Evolutionary conservation across 2,113 vertebrate genomes (phyloP), one percentile per base, ranked within the genome.

Genomic region (Limanda limanda): DNA sequence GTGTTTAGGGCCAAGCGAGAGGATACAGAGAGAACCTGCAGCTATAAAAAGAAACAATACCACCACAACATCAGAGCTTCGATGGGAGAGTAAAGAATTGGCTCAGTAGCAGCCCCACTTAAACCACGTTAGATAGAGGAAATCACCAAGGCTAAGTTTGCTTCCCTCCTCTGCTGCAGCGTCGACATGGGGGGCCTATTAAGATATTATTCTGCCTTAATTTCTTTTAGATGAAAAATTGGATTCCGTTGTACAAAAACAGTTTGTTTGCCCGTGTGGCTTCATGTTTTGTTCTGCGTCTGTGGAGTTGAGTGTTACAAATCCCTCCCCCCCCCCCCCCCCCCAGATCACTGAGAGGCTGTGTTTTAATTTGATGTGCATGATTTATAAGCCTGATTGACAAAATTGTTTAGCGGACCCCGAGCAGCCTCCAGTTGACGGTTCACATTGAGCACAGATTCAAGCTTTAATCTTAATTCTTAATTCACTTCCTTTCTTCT

Each of bases 281-380:
- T 81, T 42, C n/a, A 25, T 84, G 72, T 82, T 80, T 74, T 69
- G 61, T 63, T 71, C 59, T 15, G 68, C 18, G 67, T 79, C 61
- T 78, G 3, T 23, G 68, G 63, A 71, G 68, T 65, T 70, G 20
- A 68, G 83, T 80, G 71, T 70, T 84, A 59, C 54, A 82, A 85
- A 82, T 42, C 40, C 2, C 40, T 12, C 31, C 27, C 2, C 40
- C 40, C 31, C 27, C 27, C 27, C 27, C 27, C 27, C 27, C 27
- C 11, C 40, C 40, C 77, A 64, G 69, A 83, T 83, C 68, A 71
- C 78, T 15, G 42, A 69, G 71, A 76, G 87, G 71, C 54, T 62
- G 77, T 84, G 77, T 84, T 91, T 90, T 90, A 58, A 90, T 89
- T 88, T 79, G 85, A 89, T 72, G 70, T 68, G 81, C 76, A 57